These are phyloP conservation scores for Rhynchonycteris naso DNA, from an alignment of 2,797 vertebrate genomes.

Conservation along the genomic window DNA sequence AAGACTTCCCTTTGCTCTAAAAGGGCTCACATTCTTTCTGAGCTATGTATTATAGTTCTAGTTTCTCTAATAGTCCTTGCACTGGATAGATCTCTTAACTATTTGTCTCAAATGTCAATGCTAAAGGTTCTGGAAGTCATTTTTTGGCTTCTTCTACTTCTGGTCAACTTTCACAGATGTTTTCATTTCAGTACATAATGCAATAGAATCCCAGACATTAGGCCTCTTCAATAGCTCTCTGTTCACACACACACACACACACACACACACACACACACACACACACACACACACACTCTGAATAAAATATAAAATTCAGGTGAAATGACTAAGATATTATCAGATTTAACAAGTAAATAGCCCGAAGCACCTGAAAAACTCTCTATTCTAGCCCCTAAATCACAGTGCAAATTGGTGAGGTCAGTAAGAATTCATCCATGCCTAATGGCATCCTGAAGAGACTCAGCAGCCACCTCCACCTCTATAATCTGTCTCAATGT, in stretches of 20 bases:
- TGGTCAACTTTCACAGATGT: background rate
- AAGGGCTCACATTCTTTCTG: background rate
- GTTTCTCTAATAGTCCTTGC: background rate
- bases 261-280: background rate
- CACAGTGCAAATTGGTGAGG: background rate
- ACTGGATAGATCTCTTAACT: background rate
- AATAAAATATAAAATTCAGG: background rate
- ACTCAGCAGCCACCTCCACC: background rate
- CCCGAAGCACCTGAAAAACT: background rate
- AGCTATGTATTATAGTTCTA: background rate
- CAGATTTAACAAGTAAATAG: conserved; percentile 30
- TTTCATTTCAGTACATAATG: background rate
- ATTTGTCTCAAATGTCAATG: background rate
- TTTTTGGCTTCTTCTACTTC: background rate
- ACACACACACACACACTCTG: background rate
- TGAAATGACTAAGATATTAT: background rate
- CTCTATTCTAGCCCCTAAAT: background rate
- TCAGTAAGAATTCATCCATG: background rate
- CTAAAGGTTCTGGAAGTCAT: background rate
- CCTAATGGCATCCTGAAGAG: background rate
- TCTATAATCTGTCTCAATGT: background rate
- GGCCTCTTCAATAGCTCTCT: background rate
- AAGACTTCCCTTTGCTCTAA: background rate
- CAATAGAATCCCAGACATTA: background rate
- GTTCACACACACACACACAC: background rate